Evolutionary conservation across 2,113 vertebrate species (phyloP).

Genomic region (Tyto alba): DNA sequence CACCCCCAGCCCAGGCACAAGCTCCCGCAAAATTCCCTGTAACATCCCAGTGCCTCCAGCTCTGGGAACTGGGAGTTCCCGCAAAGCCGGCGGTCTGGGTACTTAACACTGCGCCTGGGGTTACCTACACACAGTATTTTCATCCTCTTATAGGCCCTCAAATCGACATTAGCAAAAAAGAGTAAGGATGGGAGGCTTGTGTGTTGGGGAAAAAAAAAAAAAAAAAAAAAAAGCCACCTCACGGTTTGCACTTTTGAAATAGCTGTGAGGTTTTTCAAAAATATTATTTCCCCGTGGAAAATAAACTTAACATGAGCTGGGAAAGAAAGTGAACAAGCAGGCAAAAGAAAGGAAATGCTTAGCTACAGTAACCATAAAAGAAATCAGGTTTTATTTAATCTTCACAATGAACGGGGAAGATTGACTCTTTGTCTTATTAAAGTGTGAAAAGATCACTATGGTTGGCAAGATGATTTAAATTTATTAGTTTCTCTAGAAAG

Average conservation of each 20-base stretch:
- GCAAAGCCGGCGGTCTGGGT: no score
- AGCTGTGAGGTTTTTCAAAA: background rate
- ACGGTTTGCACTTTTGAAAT: background rate
- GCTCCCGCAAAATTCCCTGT: background rate
- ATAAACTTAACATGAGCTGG: background rate
- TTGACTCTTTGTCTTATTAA: background rate
- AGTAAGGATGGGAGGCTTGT: background rate
- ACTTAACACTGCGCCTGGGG: fast-evolving
- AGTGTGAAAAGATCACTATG: background rate
- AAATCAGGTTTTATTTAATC: background rate
- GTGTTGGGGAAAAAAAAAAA: fast-evolving
- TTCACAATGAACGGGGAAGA: background rate
- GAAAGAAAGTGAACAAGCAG: background rate
- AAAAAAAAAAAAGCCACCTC: background rate
- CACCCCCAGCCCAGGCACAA: no score
- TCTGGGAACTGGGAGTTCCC: background rate
- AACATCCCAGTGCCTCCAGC: background rate
- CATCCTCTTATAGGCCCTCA: background rate
- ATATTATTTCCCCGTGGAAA: background rate
- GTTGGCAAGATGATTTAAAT: background rate
- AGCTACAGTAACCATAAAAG: background rate
- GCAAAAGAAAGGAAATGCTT: background rate
- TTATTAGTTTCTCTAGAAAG: background rate
- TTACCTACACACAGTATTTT: no score
- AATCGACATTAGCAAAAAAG: fast-evolving